phyloP scores from a whole-genome alignment of 2,797 vertebrate genomes.

The Pteronotus mesoamericanus region DNA sequence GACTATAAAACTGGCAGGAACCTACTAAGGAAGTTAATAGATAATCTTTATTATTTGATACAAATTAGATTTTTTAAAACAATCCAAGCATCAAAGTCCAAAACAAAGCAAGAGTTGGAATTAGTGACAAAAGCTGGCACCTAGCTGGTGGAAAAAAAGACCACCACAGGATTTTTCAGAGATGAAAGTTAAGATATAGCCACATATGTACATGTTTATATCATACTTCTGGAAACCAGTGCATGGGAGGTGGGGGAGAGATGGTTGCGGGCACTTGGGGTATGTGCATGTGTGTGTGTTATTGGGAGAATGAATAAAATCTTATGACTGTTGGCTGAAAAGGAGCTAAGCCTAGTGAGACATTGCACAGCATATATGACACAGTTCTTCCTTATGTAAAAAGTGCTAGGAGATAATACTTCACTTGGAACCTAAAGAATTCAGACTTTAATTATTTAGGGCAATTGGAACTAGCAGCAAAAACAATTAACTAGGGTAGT shows the following conservation, averaged over 20 bases:
- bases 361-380: not conserved
- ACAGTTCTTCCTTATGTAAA: not conserved
- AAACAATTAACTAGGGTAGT: not conserved
- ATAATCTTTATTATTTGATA: constrained; percentile 48
- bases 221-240: not conserved
- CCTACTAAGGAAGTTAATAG: constrained; percentile 24
- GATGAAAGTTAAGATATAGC: not conserved
- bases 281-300: not conserved
- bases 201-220: not conserved
- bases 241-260: too few species aligned
- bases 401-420: not conserved
- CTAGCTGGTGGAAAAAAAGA: constrained; percentile 10
- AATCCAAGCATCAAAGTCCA: constrained; percentile 44
- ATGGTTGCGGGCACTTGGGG: not conserved
- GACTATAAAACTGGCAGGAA: constrained; percentile 38
- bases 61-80: constrained; percentile 43
- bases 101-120: constrained; percentile 19
- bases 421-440: constrained; percentile 19
- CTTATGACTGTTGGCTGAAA: not conserved
- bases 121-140: not conserved
- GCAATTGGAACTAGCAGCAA: not conserved
- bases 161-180: not conserved
- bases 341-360: not conserved
- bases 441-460: not conserved
- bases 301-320: not conserved